Evolutionary conservation across 2,888 invertebrate genomes (phyloP).

Genomic region (Xylota segnis): DNA sequence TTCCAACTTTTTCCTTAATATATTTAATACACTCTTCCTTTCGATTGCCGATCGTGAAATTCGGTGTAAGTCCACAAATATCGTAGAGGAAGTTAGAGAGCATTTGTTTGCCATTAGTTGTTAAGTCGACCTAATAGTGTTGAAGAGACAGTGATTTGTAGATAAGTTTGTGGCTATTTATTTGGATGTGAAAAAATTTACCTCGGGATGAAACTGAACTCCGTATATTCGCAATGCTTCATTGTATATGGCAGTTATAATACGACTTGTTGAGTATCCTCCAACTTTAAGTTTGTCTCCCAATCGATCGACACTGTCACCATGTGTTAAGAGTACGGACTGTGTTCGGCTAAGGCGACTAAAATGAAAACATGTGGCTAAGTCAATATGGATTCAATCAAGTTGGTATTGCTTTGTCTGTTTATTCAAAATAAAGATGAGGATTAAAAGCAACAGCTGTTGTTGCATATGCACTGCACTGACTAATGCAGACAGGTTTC

Average conservation of each 20-base stretch:
- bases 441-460: no score
- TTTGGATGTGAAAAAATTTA: no score
- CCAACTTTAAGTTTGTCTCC: slow-evolving; percentile 95
- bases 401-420: not conserved
- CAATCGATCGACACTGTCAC: slow-evolving; percentile 96
- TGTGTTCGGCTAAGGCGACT: slow-evolving; percentile 95
- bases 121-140: slow-evolving; percentile 93
- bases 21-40: slow-evolving; percentile 96
- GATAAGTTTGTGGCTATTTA: no score
- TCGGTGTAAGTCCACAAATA: slow-evolving; percentile 93
- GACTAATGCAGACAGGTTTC: no score
- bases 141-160: no score
- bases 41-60: slow-evolving; percentile 94
- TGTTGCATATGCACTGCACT: no score
- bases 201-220: slow-evolving; percentile 99
- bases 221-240: slow-evolving; percentile 96
- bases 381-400: not conserved
- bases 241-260: slow-evolving; percentile 95
- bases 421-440: not conserved
- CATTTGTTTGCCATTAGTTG: slow-evolving; percentile 95
- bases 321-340: slow-evolving; percentile 97
- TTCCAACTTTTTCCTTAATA: slow-evolving; percentile 94
- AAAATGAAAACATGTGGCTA: slow-evolving; percentile 77
- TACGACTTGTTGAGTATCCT: slow-evolving; percentile 91
- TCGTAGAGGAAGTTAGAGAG: slow-evolving; percentile 97